A percentile compares a stretch with the other conserved stretches of the same genome.
Conservation (phyloP, 2,113 vertebrate genomes). For the Cynopterus brachyotis region DNA sequence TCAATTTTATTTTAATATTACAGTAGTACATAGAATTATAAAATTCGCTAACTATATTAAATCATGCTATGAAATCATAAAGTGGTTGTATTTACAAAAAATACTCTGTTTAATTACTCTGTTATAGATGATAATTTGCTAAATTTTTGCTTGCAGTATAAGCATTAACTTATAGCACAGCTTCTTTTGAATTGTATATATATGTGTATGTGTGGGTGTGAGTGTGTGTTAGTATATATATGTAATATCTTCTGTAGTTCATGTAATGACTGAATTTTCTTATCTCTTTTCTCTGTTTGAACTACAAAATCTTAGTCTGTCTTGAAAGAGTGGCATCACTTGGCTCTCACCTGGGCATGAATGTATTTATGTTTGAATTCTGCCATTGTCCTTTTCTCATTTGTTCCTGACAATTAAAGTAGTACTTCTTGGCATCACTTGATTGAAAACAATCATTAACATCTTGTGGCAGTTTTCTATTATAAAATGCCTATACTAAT, state of each 20-base stretch:
- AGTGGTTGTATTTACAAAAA: not conserved
- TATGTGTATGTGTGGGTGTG: too few species aligned
- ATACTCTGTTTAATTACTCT: not conserved
- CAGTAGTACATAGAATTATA: not conserved
- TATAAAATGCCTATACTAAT: slow-evolving; percentile 11
- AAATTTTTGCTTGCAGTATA: not conserved
- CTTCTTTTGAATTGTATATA: not conserved
- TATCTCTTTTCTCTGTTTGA: not conserved
- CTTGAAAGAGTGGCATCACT: slow-evolving; percentile 20
- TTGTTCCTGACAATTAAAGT: not conserved
- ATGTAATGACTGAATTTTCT: not conserved
- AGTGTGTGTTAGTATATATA: too few species aligned
- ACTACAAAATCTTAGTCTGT: not conserved
- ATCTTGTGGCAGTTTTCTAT: slow-evolving; percentile 6
- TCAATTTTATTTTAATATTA: not conserved
- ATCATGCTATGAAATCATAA: not conserved
- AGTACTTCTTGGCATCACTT: not conserved
- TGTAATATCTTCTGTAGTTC: not conserved
- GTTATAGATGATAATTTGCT: not conserved
- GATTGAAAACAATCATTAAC: slow-evolving; percentile 14
- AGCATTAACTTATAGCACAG: not conserved
- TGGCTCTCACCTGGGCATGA: not conserved
- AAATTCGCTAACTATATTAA: not conserved
- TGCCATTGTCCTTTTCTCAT: slow-evolving; percentile 14
- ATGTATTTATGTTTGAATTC: not conserved